These are phyloP conservation scores for Ooceraea biroi DNA, from an alignment of 1,140 invertebrate genomes.

Conservation along the genomic window DNA sequence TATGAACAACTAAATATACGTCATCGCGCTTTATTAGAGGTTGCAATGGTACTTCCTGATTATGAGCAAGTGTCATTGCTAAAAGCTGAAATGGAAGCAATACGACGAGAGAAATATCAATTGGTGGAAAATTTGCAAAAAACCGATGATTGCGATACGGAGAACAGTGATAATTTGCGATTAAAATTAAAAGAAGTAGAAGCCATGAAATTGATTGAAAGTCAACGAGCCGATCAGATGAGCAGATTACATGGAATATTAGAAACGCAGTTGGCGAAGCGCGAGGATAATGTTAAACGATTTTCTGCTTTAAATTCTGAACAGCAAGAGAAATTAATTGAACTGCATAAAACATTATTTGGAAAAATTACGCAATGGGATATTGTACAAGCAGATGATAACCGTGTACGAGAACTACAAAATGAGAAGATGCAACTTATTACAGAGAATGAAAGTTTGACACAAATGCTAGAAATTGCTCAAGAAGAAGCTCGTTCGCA, in stretches of 20 bases:
- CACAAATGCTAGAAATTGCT: conserved; percentile 79
- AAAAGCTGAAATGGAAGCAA: conserved; percentile 72
- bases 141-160: neutral
- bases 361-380: conserved; percentile 78
- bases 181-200: conserved; percentile 60
- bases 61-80: conserved; percentile 61
- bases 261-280: conserved; percentile 83
- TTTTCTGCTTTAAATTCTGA: conserved; percentile 80
- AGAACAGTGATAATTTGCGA: conserved; percentile 17
- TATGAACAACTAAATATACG: conserved; percentile 81
- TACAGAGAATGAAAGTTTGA: conserved; percentile 77
- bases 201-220: conserved; percentile 79
- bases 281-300: conserved; percentile 79
- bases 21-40: conserved; percentile 78
- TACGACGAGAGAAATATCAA: conserved; percentile 78
- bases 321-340: conserved; percentile 81
- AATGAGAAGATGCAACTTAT: conserved; percentile 63
- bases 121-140: conserved; percentile 61
- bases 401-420: conserved; percentile 58
- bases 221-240: conserved; percentile 79
- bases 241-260: conserved; percentile 82
- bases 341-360: conserved; percentile 80
- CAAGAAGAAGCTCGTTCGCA: conserved; percentile 79
- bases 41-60: conserved; percentile 67
- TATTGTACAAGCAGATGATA: conserved; percentile 65